A percentile compares a stretch with the other conserved stretches of the same genome.
These are phyloP conservation scores for Ageneiosus marmoratus DNA, from an alignment of 2,113 vertebrate species.

Conservation along the genomic window DNA sequence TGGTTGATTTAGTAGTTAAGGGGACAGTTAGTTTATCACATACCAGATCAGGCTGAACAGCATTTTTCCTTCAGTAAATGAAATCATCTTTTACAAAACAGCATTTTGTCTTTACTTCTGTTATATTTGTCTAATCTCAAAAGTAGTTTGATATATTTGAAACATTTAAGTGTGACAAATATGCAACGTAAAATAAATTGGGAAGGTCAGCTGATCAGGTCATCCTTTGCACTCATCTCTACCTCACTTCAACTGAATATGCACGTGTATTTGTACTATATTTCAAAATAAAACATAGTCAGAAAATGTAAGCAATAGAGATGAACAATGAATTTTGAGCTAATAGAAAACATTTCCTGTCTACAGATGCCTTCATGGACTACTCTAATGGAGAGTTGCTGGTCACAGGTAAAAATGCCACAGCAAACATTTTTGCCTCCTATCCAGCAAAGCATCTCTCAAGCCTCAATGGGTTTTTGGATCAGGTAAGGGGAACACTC, in stretches of 20 bases:
- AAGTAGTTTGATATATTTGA: too few species aligned
- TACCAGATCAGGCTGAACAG: too few species aligned
- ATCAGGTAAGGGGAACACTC: slow-evolving; percentile 79
- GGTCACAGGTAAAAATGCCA: slow-evolving; percentile 84
- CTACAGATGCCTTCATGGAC: slow-evolving; percentile 83
- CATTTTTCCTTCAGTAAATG: too few species aligned
- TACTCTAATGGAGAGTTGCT: slow-evolving; percentile 76
- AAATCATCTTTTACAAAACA: too few species aligned
- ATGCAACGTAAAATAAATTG: too few species aligned
- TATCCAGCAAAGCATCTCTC: slow-evolving; percentile 87
- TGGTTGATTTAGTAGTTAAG: too few species aligned
- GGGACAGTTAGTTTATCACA: too few species aligned
- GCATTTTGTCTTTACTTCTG: too few species aligned
- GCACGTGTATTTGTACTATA: background rate
- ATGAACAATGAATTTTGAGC: background rate
- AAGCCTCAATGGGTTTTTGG: slow-evolving; percentile 82
- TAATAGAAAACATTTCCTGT: slow-evolving; percentile 36
- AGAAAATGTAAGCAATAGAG: background rate
- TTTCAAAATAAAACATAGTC: background rate
- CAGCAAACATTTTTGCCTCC: slow-evolving; percentile 91
- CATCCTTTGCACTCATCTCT: background rate
- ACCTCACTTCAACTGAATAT: background rate
- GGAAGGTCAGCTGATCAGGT: background rate
- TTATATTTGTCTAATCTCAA: too few species aligned
- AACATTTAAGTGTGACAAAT: too few species aligned